These are phyloP conservation scores for Drosophila elegans DNA, from an alignment of 1,140 invertebrate species.

Conservation along the genomic window DNA sequence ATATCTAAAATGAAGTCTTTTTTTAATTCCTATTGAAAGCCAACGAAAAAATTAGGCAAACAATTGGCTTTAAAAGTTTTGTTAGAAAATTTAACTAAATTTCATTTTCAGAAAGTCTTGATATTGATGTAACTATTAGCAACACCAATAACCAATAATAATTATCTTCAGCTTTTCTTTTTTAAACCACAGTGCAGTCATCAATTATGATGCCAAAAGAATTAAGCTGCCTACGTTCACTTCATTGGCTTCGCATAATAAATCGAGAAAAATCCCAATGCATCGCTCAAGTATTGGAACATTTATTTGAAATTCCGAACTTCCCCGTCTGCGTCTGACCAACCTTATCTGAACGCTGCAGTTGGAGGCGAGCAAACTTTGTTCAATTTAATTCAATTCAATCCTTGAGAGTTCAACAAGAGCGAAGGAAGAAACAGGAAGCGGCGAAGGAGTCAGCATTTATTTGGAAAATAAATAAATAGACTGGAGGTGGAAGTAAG, in stretches of 20 bases:
- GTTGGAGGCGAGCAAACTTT: conserved; percentile 34
- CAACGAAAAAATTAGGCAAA: too few relatives aligned
- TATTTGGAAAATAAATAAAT: conserved; percentile 74
- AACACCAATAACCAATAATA: not conserved
- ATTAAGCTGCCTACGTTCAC: conserved; percentile 13
- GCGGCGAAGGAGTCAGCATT: conserved; percentile 48
- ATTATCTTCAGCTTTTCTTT: not conserved
- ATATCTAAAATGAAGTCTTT: too few relatives aligned
- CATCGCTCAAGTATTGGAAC: conserved; percentile 31
- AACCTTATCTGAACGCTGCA: conserved; percentile 51
- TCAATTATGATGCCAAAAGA: conserved; percentile 19
- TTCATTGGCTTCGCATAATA: conserved; percentile 37
- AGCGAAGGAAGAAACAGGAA: conserved; percentile 9
- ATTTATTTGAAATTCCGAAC: conserved; percentile 32
- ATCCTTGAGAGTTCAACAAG: conserved; percentile 41
- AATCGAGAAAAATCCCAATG: conserved; percentile 25
- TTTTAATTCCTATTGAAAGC: too few relatives aligned
- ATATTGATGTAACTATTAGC: not conserved
- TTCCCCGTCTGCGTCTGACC: not conserved
- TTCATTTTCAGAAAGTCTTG: not conserved
- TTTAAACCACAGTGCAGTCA: not conserved
- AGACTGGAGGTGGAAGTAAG: conserved; percentile 17
- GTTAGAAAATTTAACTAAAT: too few relatives aligned
- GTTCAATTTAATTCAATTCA: conserved; percentile 71
- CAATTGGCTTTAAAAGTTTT: too few relatives aligned